Conservation (phyloP, 2,888 invertebrate genomes). For the Ochlodes sylvanus region DNA sequence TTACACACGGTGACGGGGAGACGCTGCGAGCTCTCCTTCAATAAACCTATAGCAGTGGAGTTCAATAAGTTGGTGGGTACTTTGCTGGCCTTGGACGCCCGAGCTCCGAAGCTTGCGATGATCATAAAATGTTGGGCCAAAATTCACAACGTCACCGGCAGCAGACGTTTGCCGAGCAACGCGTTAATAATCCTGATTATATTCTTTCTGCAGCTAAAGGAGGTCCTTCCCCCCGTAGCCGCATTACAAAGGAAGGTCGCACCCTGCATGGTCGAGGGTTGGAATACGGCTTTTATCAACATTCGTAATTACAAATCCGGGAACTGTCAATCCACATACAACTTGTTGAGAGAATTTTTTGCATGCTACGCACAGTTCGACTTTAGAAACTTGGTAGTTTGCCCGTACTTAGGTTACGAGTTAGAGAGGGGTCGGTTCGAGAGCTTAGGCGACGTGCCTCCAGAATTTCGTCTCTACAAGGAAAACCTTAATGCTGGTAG, state of each 20-base stretch:
- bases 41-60: slow-evolving; percentile 86
- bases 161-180: slow-evolving; percentile 86
- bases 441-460: slow-evolving; percentile 40
- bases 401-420: slow-evolving; percentile 47
- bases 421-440: slow-evolving; percentile 44
- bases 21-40: slow-evolving; percentile 90
- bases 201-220: slow-evolving; percentile 88
- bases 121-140: slow-evolving; percentile 92
- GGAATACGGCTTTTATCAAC: slow-evolving; percentile 85
- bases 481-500: background rate
- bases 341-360: slow-evolving; percentile 57
- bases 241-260: slow-evolving; percentile 66
- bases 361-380: slow-evolving; percentile 53
- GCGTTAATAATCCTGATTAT: slow-evolving; percentile 87
- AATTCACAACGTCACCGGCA: slow-evolving; percentile 83
- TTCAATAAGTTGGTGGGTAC: slow-evolving; percentile 88
- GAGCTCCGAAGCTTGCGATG: slow-evolving; percentile 85
- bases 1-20: slow-evolving; percentile 85
- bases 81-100: slow-evolving; percentile 81
- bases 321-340: slow-evolving; percentile 45
- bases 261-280: slow-evolving; percentile 71
- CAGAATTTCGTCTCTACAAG: slow-evolving; percentile 46
- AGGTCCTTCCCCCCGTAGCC: slow-evolving; percentile 83
- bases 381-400: slow-evolving; percentile 47
- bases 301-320: slow-evolving; percentile 17